phyloP scores from a whole-genome alignment of 1,140 invertebrate genomes.

The Atopsyche davidsoni region DNA sequence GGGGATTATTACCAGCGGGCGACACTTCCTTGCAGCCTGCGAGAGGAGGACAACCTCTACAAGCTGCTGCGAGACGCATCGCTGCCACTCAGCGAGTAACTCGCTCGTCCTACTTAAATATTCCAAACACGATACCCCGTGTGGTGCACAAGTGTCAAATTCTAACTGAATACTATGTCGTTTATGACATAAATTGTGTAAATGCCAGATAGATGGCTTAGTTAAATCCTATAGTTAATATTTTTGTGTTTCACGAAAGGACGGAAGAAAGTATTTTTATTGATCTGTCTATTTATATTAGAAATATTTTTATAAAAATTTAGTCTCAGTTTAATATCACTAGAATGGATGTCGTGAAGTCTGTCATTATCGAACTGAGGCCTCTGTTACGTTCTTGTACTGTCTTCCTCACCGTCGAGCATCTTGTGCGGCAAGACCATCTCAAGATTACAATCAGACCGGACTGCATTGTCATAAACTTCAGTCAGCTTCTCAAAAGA shows the following conservation, averaged over 20 bases:
- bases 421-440: slow-evolving; percentile 40
- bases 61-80: slow-evolving; percentile 33
- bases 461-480: slow-evolving; percentile 43
- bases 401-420: slow-evolving; percentile 47
- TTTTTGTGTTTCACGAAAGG: too few species aligned
- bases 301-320: too few species aligned
- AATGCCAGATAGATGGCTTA: too few species aligned
- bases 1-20: slow-evolving; percentile 79
- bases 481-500: slow-evolving; percentile 31
- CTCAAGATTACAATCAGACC: slow-evolving; percentile 46
- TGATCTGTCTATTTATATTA: too few species aligned
- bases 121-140: too few species aligned
- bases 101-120: too few species aligned
- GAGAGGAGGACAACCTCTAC: slow-evolving; percentile 56
- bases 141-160: too few species aligned
- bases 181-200: too few species aligned
- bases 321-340: neutral
- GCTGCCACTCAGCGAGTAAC: too few species aligned
- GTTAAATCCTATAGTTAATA: too few species aligned
- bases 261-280: too few species aligned
- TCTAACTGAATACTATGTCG: too few species aligned
- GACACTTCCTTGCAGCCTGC: slow-evolving; percentile 65
- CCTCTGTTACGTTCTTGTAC: slow-evolving; percentile 50
- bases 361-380: slow-evolving; percentile 50
- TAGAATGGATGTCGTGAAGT: slow-evolving; percentile 28